These are phyloP conservation scores for Rhineura floridana DNA, from an alignment of 2,113 vertebrate genomes.

Conservation along the genomic window DNA sequence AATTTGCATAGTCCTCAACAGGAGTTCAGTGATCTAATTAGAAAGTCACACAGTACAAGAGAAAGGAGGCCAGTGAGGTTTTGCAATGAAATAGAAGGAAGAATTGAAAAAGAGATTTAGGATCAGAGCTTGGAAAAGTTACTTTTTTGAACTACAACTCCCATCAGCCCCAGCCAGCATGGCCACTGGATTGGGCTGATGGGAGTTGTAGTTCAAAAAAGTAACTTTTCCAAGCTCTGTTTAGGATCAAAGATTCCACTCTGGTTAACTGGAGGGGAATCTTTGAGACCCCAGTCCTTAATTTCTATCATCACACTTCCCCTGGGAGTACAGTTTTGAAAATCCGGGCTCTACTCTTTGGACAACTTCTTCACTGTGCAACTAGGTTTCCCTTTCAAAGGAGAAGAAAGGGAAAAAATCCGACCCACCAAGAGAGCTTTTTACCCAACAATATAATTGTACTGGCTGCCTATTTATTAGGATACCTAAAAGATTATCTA, in stretches of 20 bases:
- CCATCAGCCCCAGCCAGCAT: too few relatives aligned
- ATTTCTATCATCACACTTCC: not conserved
- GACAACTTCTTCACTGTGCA: not conserved
- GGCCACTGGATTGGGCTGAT: too few relatives aligned
- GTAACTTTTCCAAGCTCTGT: too few relatives aligned
- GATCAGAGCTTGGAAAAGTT: too few relatives aligned
- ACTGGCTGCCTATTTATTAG: too few relatives aligned
- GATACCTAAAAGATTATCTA: too few relatives aligned
- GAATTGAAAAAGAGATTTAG: not conserved
- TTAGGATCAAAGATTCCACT: too few relatives aligned
- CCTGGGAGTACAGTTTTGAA: not conserved
- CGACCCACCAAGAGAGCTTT: not conserved
- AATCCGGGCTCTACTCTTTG: not conserved
- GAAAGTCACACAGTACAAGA: not conserved
- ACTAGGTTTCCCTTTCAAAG: not conserved
- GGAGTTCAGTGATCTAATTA: slow-evolving; percentile 28
- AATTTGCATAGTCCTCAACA: slow-evolving; percentile 24
- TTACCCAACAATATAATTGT: too few relatives aligned
- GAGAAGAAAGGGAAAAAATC: too few relatives aligned
- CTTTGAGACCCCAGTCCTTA: not conserved
- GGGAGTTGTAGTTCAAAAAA: too few relatives aligned
- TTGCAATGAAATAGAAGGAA: not conserved
- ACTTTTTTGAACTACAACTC: too few relatives aligned
- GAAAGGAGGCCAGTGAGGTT: slow-evolving; percentile 9
- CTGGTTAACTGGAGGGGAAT: not conserved